A percentile compares a stretch with the other conserved stretches of the same genome.
These are phyloP conservation scores for Choreutis nemorana DNA, from an alignment of 2,888 invertebrate species.

Conservation along the genomic window DNA sequence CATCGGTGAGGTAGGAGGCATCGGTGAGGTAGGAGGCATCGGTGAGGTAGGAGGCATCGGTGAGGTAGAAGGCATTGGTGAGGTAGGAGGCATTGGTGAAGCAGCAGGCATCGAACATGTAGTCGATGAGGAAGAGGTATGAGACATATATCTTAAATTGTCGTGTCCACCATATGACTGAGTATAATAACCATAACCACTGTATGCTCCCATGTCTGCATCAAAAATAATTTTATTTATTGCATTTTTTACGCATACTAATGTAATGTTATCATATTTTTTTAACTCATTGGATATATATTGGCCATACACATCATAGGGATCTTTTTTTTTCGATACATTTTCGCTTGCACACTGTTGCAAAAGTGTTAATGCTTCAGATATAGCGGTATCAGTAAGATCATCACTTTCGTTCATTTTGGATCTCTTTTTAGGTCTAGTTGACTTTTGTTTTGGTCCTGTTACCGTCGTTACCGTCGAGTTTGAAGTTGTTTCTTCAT, in stretches of 20 bases:
- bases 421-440: constrained; percentile 10
- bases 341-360: constrained; percentile 12
- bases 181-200: constrained; percentile 9
- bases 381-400: constrained; percentile 11
- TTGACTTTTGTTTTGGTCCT: constrained; percentile 6
- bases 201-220: constrained; percentile 12
- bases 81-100: constrained; percentile 10
- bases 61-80: constrained; percentile 8
- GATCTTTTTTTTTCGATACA: constrained; percentile 10
- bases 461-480: constrained; percentile 5
- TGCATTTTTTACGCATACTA: constrained; percentile 10
- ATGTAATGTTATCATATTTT: constrained; percentile 9
- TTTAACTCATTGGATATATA: constrained; percentile 10
- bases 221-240: constrained; percentile 12
- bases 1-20: constrained; percentile 8
- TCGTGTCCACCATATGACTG: constrained; percentile 10
- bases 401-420: constrained; percentile 10
- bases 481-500: constrained; percentile 9
- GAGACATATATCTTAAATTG: constrained; percentile 7
- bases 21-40: constrained; percentile 5
- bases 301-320: constrained; percentile 10
- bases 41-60: constrained; percentile 7
- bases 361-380: constrained; percentile 11
- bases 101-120: constrained; percentile 8
- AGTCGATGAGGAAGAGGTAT: constrained; percentile 10